Evolutionary conservation across 1,140 invertebrate genomes (phyloP), one percentile per base, ranked within the genome.

Genomic region (Geopemphigus sp.): DNA sequence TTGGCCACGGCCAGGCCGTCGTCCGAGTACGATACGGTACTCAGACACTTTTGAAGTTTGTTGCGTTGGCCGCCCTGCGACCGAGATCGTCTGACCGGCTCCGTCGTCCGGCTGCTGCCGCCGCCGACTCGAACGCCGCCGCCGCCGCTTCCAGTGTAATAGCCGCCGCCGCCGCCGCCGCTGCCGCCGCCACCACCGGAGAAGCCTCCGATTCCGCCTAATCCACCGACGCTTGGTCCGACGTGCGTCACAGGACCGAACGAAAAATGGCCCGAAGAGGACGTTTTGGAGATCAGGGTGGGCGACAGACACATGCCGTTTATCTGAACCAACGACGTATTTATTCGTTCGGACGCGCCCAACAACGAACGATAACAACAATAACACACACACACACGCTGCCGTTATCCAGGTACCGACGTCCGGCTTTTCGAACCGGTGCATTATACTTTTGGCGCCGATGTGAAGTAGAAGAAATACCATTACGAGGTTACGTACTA

Each of bases 21-120:
- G 85, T 91, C 90, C 84, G 89, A 90, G 87, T 90, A 90, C 86
- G 90, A 92, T 85, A 91, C 91, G 84, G 92, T 91, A 86, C 91
- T 92, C 87, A 93, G 90, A 89, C 92, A 93, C 90, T 93, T 93
- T 89, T 92, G 91, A 86, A 93, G 90, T 89, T 91, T 92, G 89
- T 92, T 90, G 81, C 84, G 83, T 50, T 82, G 83, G 89, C 93
- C 94, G 93, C 93, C 93, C 93, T 94, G 93, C 87, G 91, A 92
- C 87, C 92, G 91, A 85, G 91, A 92, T 84, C 91, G 90, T 85
- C 91, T 88, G 85, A 89, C 88, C 73, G 85, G 84, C 59, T 87
- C 85, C 70, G 80, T 81, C 17, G 78, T 53, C 15, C 81, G 80
- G 54, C 76, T 70, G 70, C 80, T 68, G 70, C 81, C 57, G 70